Conservation (phyloP, 2,888 invertebrate genomes). For the Orchesellides sinensis region DNA sequence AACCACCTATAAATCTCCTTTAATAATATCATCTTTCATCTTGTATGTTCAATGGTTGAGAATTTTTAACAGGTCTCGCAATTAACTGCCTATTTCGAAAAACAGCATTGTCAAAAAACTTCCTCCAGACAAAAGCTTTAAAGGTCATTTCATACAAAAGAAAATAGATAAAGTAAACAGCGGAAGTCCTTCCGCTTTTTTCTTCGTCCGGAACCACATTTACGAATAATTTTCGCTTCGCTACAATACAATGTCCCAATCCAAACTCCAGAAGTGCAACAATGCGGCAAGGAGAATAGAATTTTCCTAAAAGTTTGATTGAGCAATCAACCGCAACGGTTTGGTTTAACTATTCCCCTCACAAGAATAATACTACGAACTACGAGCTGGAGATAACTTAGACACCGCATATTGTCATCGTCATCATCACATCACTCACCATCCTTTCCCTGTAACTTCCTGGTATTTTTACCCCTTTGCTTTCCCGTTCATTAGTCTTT, state of each 20-base stretch:
- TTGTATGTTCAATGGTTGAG: background rate
- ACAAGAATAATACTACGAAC: no score
- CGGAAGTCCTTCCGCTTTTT: conserved; percentile 13
- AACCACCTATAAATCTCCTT: no score
- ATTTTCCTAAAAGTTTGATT: conserved; percentile 7
- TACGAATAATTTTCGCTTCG: background rate
- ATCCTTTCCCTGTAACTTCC: no score
- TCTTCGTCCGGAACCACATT: background rate
- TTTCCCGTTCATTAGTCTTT: background rate
- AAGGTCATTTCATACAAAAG: background rate
- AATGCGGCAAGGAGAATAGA: background rate
- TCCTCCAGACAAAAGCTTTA: background rate
- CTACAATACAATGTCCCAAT: background rate
- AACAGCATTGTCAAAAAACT: background rate
- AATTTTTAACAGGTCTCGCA: background rate
- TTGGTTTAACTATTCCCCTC: no score
- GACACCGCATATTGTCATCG: no score
- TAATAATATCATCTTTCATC: no score
- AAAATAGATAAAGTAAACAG: conserved; percentile 9
- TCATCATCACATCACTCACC: no score
- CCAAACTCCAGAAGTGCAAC: background rate
- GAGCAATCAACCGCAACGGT: conserved; percentile 28
- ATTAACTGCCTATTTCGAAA: background rate
- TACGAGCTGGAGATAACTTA: no score
- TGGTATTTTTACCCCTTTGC: background rate